phyloP scores from a whole-genome alignment of 2,888 invertebrate genomes.

The Agonopterix heracliana region DNA sequence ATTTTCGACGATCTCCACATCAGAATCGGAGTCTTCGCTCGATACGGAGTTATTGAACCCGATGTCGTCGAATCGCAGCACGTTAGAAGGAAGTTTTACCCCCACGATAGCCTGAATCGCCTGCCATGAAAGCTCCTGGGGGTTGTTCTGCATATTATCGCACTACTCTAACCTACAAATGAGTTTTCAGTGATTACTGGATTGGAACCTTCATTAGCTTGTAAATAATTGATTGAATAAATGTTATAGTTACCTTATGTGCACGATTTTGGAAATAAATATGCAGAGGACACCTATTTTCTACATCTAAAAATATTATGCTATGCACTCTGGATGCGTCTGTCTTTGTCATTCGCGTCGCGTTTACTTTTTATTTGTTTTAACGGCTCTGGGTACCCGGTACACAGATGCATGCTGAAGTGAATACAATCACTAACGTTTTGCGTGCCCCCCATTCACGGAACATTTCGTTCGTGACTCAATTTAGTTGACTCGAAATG shows the following conservation, averaged over 20 bases:
- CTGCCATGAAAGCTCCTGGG: slow-evolving; percentile 77
- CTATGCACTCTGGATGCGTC: slow-evolving; percentile 26
- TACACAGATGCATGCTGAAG: too few species aligned
- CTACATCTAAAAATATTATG: slow-evolving; percentile 78
- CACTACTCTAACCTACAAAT: slow-evolving; percentile 76
- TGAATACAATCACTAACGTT: too few species aligned
- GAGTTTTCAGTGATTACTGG: slow-evolving; percentile 64
- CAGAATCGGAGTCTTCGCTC: slow-evolving; percentile 70
- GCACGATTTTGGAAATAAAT: slow-evolving; percentile 49
- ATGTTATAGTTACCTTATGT: slow-evolving; percentile 56
- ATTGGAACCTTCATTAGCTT: slow-evolving; percentile 25
- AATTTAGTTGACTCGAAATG: too few species aligned
- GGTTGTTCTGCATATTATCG: slow-evolving; percentile 77
- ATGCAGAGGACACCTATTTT: slow-evolving; percentile 66
- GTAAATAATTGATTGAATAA: slow-evolving; percentile 17
- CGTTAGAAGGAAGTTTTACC: slow-evolving; percentile 72
- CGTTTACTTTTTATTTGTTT: background rate
- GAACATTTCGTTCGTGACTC: too few species aligned
- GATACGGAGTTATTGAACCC: slow-evolving; percentile 67
- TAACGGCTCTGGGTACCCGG: background rate
- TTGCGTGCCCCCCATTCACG: too few species aligned
- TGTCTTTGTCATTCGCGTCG: slow-evolving; percentile 8
- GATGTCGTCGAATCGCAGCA: slow-evolving; percentile 72
- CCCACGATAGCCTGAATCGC: slow-evolving; percentile 75
- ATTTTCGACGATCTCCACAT: slow-evolving; percentile 73